Conservation (phyloP, 1,140 invertebrate species). For the Hormaphis cornu region DNA sequence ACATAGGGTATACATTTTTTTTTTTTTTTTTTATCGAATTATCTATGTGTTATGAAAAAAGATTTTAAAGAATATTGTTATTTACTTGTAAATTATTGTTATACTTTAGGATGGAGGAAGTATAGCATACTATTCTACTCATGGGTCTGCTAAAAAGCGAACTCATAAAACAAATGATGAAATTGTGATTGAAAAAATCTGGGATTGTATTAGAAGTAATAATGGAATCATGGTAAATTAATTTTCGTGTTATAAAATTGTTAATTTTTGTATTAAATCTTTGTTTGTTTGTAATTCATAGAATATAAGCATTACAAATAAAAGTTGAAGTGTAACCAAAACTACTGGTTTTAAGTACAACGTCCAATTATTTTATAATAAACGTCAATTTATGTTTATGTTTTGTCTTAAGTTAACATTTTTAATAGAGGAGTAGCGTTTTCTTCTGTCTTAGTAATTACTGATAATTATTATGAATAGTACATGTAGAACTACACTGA, state of each 20-base stretch:
- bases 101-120: conserved; percentile 50
- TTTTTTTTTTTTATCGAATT: conserved; percentile 15
- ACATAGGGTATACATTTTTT: conserved; percentile 53
- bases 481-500: no score
- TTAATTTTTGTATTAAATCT: no score
- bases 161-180: conserved; percentile 57
- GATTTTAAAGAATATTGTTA: conserved; percentile 11
- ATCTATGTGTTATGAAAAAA: neutral
- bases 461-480: no score
- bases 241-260: neutral
- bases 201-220: conserved; percentile 84
- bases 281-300: no score
- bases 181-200: conserved; percentile 80
- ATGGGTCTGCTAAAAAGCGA: conserved; percentile 61
- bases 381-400: no score
- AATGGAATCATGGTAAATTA: conserved; percentile 86
- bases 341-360: no score
- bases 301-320: no score
- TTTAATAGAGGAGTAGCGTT: no score
- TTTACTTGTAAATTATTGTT: conserved; percentile 24
- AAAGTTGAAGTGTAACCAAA: no score
- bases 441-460: no score
- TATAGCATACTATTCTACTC: conserved; percentile 53
- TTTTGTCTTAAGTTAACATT: no score
- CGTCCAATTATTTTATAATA: no score